Evolutionary conservation across 1,140 invertebrate genomes (phyloP).

Genomic region (Ephestia elutella): DNA sequence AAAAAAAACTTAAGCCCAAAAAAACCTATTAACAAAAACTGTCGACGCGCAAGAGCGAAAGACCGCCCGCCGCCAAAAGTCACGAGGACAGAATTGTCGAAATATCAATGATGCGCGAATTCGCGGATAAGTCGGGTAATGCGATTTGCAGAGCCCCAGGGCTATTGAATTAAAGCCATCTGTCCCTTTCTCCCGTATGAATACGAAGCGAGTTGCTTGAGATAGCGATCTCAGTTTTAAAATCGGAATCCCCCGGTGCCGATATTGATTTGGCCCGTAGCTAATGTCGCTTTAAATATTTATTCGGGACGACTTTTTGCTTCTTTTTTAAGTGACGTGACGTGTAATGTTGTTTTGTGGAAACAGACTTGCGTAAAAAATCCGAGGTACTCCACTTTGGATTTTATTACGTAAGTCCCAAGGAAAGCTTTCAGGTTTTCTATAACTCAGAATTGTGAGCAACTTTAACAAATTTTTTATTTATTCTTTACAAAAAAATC

Average conservation of each 20-base stretch:
- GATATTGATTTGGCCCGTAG: constrained; percentile 66
- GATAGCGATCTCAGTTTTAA: constrained; percentile 74
- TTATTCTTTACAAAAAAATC: too few relatives aligned
- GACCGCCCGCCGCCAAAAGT: constrained; percentile 4
- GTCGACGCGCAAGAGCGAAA: too few relatives aligned
- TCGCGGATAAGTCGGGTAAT: constrained; percentile 66
- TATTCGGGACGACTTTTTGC: constrained; percentile 44
- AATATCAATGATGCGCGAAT: constrained; percentile 74
- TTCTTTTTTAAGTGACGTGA: background rate
- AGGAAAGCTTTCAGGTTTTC: background rate
- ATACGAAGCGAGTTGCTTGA: constrained; percentile 66
- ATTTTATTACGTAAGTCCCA: background rate
- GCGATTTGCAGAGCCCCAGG: constrained; percentile 68
- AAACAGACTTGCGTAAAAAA: too few relatives aligned
- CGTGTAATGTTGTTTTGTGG: background rate
- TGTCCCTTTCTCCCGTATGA: constrained; percentile 67
- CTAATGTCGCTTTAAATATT: constrained; percentile 57
- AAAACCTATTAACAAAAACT: too few relatives aligned
- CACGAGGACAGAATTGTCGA: constrained; percentile 48
- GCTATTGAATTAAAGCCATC: constrained; percentile 72
- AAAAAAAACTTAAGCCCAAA: background rate
- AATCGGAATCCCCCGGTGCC: constrained; percentile 63
- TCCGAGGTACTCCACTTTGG: too few relatives aligned
- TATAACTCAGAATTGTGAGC: too few relatives aligned
- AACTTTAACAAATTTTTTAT: too few relatives aligned